A percentile compares a stretch with the other conserved stretches of the same genome.
Evolutionary conservation across 2,113 vertebrate genomes (phyloP).

Genomic region (Aptenodytes forsteri): DNA sequence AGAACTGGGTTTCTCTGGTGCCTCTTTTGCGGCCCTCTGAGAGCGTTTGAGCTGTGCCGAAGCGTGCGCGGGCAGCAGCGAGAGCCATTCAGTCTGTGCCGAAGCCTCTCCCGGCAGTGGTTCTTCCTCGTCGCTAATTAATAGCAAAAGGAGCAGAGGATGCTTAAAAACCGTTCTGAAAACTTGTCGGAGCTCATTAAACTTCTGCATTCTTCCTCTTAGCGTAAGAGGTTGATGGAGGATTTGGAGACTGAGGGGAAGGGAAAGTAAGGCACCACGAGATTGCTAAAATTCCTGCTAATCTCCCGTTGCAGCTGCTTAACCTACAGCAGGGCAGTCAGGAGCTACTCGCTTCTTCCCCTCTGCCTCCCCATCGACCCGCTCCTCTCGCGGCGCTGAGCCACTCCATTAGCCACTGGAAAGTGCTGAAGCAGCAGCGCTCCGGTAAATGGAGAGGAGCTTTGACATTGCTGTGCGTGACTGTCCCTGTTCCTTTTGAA

Average conservation of each 20-base stretch:
- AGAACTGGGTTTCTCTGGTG: constrained; percentile 12
- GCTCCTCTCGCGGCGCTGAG: background rate
- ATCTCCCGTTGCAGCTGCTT: background rate
- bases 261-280: background rate
- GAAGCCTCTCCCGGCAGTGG: background rate
- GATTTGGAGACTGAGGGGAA: background rate
- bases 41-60: background rate
- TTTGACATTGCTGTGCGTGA: constrained; percentile 7
- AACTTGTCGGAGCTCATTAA: background rate
- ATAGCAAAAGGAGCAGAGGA: background rate
- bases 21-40: background rate
- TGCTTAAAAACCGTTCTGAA: background rate
- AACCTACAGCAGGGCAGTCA: background rate
- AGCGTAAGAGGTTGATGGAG: background rate
- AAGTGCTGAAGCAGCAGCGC: constrained; percentile 57
- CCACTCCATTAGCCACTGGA: constrained; percentile 3
- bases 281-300: background rate
- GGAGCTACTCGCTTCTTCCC: background rate
- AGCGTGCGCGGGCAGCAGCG: rapidly evolving
- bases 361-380: background rate
- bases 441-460: constrained; percentile 31
- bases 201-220: background rate
- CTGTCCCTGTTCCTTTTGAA: background rate
- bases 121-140: background rate
- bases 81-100: rapidly evolving